Base-by-base conservation (phyloP, 2,797 vertebrate genomes). In the Alectoris magna region DNA sequence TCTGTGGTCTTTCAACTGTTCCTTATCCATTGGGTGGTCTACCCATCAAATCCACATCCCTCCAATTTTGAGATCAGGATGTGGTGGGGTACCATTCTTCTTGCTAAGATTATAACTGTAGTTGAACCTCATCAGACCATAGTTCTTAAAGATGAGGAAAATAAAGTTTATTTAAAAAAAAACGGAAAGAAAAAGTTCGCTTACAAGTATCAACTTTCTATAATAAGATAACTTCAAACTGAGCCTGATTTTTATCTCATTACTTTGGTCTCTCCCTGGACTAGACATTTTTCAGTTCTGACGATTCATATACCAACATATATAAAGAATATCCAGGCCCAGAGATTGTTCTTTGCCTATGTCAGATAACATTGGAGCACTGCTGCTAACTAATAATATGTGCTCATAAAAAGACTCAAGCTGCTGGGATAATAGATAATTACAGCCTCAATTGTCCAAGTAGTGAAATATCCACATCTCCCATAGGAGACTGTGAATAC, bases 401-500 rank as follows among this genome's bases (percentile, higher is more conserved):
- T 84, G 72, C 84, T 92, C 88, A 91, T 58, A 87, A 64, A 96
- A 95, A 71, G 81, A 41, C 66, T 95, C 44, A 68, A 72, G 46
- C 75, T 91, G 60, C 78, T 89, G 41, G 53, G 58, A 87, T 96
- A 94, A 96, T 83, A 85, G 91, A 89, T 94, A 95, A 96, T 96
- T 96, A 91, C 72, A 93, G 66, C 7, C 44, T 43, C 91, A 87
- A 93, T 95, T 95, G 92, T 93, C 89, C 87, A 89, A 85, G 92
- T 16, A 68, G 78, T 93, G 89, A 96, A 83, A 96, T 95, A 93
- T 39, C 92, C 73, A 85, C 93, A 94, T 93, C 92, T 94, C 93
- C 93, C 74, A 84, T 92, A 92, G 94, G 84, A 96, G 85, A 77
- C 72, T 49, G 19, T 96, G 87, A 96, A 95, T 96, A 66, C 44